A percentile compares a stretch with the other conserved stretches of the same genome.
Conservation (phyloP, 30 jellyfish, hydroid and myxozoan genomes). For the Euphysa ruthae region DNA sequence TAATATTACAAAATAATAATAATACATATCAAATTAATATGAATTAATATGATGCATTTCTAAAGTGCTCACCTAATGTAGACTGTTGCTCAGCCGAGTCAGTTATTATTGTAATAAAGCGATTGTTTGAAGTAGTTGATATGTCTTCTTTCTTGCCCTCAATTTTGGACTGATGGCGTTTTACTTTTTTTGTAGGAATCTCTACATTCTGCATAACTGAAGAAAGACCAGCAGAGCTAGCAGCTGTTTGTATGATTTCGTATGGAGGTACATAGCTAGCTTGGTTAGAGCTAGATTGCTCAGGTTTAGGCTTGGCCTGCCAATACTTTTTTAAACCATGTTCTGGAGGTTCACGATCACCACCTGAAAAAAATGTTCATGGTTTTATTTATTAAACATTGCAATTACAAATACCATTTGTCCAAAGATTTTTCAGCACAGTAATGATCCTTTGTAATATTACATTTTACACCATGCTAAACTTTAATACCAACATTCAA, state of each 20-base stretch:
- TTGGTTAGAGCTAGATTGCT: constrained; percentile 11
- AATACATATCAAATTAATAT: too few species aligned
- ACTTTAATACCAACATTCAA: too few species aligned
- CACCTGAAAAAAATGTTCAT: too few species aligned
- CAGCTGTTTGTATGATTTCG: constrained; percentile 88
- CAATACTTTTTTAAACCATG: constrained; percentile 84
- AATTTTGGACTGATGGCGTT: constrained; percentile 5
- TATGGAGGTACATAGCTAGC: constrained; percentile 61
- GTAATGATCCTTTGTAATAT: too few species aligned
- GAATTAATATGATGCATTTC: too few species aligned
- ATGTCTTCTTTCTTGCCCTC: not conserved
- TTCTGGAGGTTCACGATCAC: constrained; percentile 96
- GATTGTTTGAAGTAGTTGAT: not conserved
- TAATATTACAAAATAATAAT: too few species aligned
- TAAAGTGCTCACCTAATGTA: not conserved
- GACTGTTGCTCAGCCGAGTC: constrained; percentile 6
- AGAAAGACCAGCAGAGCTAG: constrained; percentile 82
- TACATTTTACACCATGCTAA: too few species aligned
- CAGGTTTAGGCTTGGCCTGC: constrained; percentile 76
- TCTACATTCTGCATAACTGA: constrained; percentile 58
- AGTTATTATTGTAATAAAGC: constrained; percentile 5
- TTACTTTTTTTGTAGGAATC: constrained; percentile 9
- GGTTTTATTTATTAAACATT: too few species aligned
- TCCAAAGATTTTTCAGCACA: too few species aligned
- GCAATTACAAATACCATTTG: too few species aligned